phyloP scores from a whole-genome alignment of 1,140 invertebrate genomes.

The Drosophila melanica region DNA sequence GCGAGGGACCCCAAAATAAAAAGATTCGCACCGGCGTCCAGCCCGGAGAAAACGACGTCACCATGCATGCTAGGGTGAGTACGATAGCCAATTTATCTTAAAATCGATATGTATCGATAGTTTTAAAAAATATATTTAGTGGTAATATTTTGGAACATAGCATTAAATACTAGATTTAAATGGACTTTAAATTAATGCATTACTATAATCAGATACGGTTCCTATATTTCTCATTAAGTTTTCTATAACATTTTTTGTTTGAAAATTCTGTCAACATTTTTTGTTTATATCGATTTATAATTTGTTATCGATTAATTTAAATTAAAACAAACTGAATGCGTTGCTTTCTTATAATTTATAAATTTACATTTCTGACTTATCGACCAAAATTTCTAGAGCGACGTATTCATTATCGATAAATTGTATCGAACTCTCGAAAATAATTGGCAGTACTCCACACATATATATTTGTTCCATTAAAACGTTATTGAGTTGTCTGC shows the following conservation, averaged over 20 bases:
- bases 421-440: background rate
- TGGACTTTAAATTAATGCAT: too few species aligned
- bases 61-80: constrained; percentile 82
- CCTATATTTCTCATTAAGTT: too few species aligned
- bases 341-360: background rate
- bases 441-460: background rate
- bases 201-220: too few species aligned
- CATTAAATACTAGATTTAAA: too few species aligned
- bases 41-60: constrained; percentile 77
- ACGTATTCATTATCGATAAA: background rate
- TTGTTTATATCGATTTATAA: too few species aligned
- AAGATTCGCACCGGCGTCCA: constrained; percentile 83
- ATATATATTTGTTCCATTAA: background rate
- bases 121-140: background rate
- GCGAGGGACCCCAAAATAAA: constrained; percentile 82
- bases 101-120: constrained; percentile 4
- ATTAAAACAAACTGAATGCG: too few species aligned
- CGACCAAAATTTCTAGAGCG: too few species aligned
- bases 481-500: background rate
- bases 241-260: too few species aligned
- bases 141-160: too few species aligned
- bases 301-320: background rate
- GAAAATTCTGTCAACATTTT: too few species aligned
- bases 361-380: too few species aligned
- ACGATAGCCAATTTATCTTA: constrained; percentile 14